Evolutionary conservation across 2,888 invertebrate species (phyloP).

Genomic region (Drosophila yooni): DNA sequence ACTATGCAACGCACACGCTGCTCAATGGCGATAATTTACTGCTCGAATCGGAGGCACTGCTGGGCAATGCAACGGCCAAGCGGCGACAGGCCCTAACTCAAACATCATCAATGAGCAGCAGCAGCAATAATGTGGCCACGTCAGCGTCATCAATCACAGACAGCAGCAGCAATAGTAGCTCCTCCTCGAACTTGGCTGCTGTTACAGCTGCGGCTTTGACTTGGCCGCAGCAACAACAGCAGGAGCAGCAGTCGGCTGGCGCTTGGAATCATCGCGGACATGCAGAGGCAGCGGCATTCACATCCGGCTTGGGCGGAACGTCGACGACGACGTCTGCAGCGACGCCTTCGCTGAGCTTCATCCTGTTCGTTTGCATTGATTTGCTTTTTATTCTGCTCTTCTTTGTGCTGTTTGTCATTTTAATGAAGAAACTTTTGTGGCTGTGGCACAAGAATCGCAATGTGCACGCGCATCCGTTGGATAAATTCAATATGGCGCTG

Average conservation of each 20-base stretch:
- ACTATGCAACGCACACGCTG: slow-evolving; percentile 68
- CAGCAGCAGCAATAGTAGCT: slow-evolving; percentile 19
- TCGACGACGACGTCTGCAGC: slow-evolving; percentile 28
- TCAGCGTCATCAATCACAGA: slow-evolving; percentile 65
- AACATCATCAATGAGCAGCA: slow-evolving; percentile 31
- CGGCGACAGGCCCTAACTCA: slow-evolving; percentile 33
- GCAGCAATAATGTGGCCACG: slow-evolving; percentile 41
- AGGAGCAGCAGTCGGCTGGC: slow-evolving; percentile 19
- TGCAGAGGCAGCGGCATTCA: slow-evolving; percentile 56
- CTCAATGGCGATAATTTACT: slow-evolving; percentile 80
- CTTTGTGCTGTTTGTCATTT: slow-evolving; percentile 88
- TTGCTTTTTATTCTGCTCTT: slow-evolving; percentile 89
- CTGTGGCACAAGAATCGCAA: slow-evolving; percentile 86
- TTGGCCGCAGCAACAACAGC: slow-evolving; percentile 48
- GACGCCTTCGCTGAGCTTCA: slow-evolving; percentile 77
- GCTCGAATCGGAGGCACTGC: slow-evolving; percentile 70
- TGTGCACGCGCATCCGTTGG: slow-evolving; percentile 84
- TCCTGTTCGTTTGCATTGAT: slow-evolving; percentile 87
- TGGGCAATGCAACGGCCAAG: slow-evolving; percentile 49
- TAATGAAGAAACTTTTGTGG: slow-evolving; percentile 87
- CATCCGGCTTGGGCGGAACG: slow-evolving; percentile 57
- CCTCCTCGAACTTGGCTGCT: slow-evolving; percentile 26
- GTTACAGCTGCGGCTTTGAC: slow-evolving; percentile 63
- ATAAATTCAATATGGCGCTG: slow-evolving; percentile 87
- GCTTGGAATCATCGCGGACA: slow-evolving; percentile 36